These are phyloP conservation scores for Drosophila lutescens DNA, from an alignment of 2,888 invertebrate species.

Conservation along the genomic window DNA sequence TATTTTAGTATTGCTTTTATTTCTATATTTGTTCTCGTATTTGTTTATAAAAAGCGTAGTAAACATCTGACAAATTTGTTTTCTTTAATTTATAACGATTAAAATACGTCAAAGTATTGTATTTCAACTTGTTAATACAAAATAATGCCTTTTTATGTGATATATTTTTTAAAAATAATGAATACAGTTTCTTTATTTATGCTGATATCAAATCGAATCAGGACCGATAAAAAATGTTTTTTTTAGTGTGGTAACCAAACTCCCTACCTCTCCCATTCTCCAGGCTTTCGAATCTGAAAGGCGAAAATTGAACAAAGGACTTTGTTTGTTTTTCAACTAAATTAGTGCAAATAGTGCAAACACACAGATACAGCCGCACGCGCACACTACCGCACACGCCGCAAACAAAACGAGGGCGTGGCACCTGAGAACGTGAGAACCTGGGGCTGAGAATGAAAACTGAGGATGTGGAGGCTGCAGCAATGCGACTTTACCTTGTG, in stretches of 20 bases:
- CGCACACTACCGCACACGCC: constrained; percentile 17
- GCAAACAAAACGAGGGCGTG: constrained; percentile 31
- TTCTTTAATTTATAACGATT: too few relatives aligned
- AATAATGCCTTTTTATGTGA: too few relatives aligned
- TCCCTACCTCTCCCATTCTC: constrained; percentile 14
- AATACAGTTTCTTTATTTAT: too few relatives aligned
- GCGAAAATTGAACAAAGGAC: constrained; percentile 79
- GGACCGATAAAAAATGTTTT: background rate
- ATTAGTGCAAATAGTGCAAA: constrained; percentile 79
- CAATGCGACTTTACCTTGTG: constrained; percentile 71
- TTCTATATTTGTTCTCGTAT: too few relatives aligned
- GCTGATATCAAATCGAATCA: too few relatives aligned
- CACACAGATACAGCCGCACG: constrained; percentile 38
- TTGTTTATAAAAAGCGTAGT: too few relatives aligned
- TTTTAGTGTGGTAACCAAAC: constrained; percentile 11
- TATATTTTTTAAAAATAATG: too few relatives aligned
- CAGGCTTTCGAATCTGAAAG: constrained; percentile 61
- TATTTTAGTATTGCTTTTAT: too few relatives aligned
- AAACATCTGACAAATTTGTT: too few relatives aligned
- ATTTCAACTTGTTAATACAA: too few relatives aligned
- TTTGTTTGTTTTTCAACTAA: constrained; percentile 78
- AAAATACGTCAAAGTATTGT: too few relatives aligned
- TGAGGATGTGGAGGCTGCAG: constrained; percentile 48
- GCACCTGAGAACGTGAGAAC: constrained; percentile 37
- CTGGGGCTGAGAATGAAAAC: constrained; percentile 40